Conservation (phyloP, 2,113 vertebrate genomes). For the Plotosus lineatus region DNA sequence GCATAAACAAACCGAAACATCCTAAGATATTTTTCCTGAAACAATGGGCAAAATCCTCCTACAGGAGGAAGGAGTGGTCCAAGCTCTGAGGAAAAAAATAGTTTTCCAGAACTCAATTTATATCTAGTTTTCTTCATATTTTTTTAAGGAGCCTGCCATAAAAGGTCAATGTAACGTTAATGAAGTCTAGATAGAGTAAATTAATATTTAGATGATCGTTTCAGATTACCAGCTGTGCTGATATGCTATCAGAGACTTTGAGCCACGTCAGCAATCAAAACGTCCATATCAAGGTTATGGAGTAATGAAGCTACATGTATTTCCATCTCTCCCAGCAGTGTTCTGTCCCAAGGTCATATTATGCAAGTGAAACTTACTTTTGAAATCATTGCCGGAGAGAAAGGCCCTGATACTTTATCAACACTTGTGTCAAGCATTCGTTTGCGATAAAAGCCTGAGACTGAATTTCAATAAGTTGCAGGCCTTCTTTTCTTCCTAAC, state of each 20-base stretch:
- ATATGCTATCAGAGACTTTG: conserved; percentile 12
- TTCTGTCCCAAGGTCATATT: conserved; percentile 28
- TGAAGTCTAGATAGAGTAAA: background rate
- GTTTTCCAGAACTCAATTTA: background rate
- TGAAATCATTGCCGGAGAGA: background rate
- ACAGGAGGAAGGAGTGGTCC: background rate
- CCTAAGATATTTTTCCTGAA: background rate
- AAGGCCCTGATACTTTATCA: background rate
- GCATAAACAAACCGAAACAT: background rate
- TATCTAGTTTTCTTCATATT: background rate
- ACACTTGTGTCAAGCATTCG: conserved; percentile 4
- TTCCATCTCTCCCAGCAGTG: background rate
- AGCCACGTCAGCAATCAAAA: conserved; percentile 5
- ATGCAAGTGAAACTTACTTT: background rate
- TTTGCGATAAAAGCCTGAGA: background rate
- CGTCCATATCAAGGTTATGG: background rate
- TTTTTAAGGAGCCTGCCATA: background rate
- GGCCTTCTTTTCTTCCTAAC: background rate
- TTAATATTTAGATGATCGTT: conserved; percentile 7
- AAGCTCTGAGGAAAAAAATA: background rate
- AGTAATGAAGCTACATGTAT: background rate
- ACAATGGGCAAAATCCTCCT: background rate
- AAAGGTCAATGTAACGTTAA: background rate
- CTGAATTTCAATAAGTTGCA: background rate
- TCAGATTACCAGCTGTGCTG: background rate